Base-by-base conservation (phyloP, 1,140 invertebrate species). In the Saxidomus purpurata region DNA sequence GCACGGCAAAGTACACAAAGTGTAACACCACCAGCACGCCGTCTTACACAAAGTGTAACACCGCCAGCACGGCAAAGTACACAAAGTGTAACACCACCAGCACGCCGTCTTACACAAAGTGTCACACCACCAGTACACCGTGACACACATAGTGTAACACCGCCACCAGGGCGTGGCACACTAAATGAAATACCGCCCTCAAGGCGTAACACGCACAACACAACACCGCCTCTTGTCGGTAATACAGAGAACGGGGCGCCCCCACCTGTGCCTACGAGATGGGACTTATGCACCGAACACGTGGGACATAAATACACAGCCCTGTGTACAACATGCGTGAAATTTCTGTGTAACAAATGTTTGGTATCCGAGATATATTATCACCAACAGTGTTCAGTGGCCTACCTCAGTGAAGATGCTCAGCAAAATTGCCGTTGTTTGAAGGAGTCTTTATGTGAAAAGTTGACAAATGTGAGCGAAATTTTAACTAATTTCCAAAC, bases 201-300 rank as follows among this genome's bases (percentile, higher is more conserved):
- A 38, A 13, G 36, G 13, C 19, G 34, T 40, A 22, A 13, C 6
- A 22, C 6, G 52, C 49, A 55, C 3, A 43, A 59, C 55, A 36
- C 13, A 28, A 59, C 77, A 6, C 9, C 25, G 9, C 40, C 25
- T 3, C 22, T 15, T 3, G n/a, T 28, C 25, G 6, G 25, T 8
- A 63, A 11, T 22, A 17, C 52, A 11, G 3, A 17, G 52, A 22
- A 17, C n/a, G 6, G 6, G 19, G 43, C 49, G 59, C 49, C 77
- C 31, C 83, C 83, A 31, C 61, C 81, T 17, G 69, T 85, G 67
- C 83, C 83, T 19, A 22, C 83, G 22, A 67, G 83, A 34, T 85
- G 83, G 83, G 83, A 71, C 19, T 3, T 71, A 11, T 85, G 83
- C 28, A 11, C 47, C 25, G 0, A 13, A 9, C 83, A 85, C 47